A percentile compares a stretch with the other conserved stretches of the same genome.
phyloP scores from a whole-genome alignment of 2,797 vertebrate species.

The Mycteria americana region DNA sequence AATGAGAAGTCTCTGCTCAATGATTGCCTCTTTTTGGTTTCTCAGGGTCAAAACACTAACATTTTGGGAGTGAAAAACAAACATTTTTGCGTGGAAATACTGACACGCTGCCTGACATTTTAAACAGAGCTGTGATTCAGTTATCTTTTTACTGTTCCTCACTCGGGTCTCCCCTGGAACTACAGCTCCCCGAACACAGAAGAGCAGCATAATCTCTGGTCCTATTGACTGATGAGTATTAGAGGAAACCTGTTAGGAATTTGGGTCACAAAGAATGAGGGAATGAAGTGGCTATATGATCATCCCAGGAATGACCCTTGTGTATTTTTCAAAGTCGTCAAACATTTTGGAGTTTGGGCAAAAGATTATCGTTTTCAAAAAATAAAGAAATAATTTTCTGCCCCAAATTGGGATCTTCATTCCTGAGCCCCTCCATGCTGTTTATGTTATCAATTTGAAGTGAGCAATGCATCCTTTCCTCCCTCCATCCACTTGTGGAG shows the following conservation, averaged over 20 bases:
- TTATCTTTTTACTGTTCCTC: not conserved
- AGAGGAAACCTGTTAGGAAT: not conserved
- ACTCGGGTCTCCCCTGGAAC: not conserved
- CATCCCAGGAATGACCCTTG: not conserved
- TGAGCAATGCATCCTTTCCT: not conserved
- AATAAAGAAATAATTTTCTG: accelerated
- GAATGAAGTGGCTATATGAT: not conserved
- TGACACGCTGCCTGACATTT: not conserved
- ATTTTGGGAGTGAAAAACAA: not conserved
- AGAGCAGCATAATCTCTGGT: not conserved
- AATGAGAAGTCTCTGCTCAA: not conserved
- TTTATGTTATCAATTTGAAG: not conserved
- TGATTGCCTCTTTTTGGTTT: not conserved
- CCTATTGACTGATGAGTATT: not conserved
- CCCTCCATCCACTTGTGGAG: not conserved
- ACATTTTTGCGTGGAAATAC: not conserved
- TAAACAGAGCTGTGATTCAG: not conserved
- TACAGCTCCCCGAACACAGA: not conserved
- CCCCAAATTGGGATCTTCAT: not conserved
- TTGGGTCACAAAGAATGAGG: not conserved
- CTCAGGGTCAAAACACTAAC: not conserved
- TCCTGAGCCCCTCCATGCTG: not conserved
- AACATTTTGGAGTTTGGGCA: not conserved
- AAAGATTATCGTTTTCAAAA: not conserved
- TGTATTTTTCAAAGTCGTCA: not conserved